Evolutionary conservation across 2,113 vertebrate genomes (phyloP).

Genomic region (Sclerurus mexicanus): DNA sequence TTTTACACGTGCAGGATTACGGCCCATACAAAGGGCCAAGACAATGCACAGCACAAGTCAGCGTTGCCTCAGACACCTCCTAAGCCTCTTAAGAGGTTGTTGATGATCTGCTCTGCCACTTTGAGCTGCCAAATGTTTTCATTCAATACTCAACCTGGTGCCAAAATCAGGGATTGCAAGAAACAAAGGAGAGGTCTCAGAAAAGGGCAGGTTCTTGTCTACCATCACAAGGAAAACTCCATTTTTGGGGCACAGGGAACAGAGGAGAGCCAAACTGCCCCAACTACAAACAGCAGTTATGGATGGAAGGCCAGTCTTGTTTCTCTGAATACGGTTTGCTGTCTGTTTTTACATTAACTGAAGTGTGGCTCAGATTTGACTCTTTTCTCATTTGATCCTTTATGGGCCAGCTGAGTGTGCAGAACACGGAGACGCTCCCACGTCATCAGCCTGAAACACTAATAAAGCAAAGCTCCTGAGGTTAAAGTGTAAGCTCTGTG

Average conservation of each 20-base stretch:
- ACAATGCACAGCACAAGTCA: not conserved
- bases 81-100: not conserved
- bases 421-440: fast-evolving
- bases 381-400: not conserved
- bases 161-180: not conserved
- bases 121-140: not conserved
- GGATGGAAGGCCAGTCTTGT: not conserved
- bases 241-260: not conserved
- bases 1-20: not conserved
- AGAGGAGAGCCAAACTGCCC: not conserved
- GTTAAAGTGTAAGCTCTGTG: not conserved
- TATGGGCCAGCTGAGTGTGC: not conserved
- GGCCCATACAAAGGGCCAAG: not conserved
- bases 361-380: not conserved
- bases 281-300: not conserved
- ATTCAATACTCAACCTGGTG: not conserved
- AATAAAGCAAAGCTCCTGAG: not conserved
- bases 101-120: not conserved
- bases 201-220: not conserved
- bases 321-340: not conserved
- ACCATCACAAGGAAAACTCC: not conserved
- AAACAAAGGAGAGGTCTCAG: not conserved
- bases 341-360: not conserved
- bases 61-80: not conserved
- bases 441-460: not conserved